These are phyloP conservation scores for Gyrodactylus bullatarudis DNA, from an alignment of 1,140 invertebrate species.

Conservation along the genomic window DNA sequence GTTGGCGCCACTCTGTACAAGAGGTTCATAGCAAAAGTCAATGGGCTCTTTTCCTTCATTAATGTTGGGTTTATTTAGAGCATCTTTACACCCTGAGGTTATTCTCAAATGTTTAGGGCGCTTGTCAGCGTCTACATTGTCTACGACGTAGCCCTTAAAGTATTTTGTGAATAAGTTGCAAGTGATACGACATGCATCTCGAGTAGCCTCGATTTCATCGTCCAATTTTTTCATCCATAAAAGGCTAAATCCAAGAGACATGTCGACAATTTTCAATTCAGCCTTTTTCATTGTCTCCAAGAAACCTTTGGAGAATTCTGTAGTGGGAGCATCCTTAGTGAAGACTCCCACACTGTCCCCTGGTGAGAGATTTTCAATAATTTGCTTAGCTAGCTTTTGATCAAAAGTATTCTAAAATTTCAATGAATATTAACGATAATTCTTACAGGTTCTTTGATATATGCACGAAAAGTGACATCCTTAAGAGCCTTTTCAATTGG, in stretches of 20 bases:
- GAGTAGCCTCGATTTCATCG: slow-evolving; percentile 51
- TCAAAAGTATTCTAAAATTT: background rate
- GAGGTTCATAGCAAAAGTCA: slow-evolving; percentile 86
- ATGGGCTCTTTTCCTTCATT: slow-evolving; percentile 40
- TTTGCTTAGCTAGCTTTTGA: background rate
- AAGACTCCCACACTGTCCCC: background rate
- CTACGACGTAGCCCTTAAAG: slow-evolving; percentile 83
- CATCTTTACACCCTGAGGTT: slow-evolving; percentile 61
- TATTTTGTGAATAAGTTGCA: slow-evolving; percentile 80
- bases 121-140: slow-evolving; percentile 57
- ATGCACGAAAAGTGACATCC: background rate
- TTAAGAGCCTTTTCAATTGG: background rate
- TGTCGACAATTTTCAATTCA: slow-evolving; percentile 25
- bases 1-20: slow-evolving; percentile 84
- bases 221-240: slow-evolving; percentile 82
- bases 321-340: background rate
- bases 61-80: slow-evolving; percentile 48
- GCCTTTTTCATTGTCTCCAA: background rate
- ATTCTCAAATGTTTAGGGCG: slow-evolving; percentile 62
- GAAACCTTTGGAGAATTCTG: background rate
- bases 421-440: background rate
- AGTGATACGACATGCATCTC: slow-evolving; percentile 61
- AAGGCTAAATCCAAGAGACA: slow-evolving; percentile 44
- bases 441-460: background rate
- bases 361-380: background rate